These are phyloP conservation scores for Nemotelus nigrinus DNA, from an alignment of 2,888 invertebrate genomes.

Conservation along the genomic window DNA sequence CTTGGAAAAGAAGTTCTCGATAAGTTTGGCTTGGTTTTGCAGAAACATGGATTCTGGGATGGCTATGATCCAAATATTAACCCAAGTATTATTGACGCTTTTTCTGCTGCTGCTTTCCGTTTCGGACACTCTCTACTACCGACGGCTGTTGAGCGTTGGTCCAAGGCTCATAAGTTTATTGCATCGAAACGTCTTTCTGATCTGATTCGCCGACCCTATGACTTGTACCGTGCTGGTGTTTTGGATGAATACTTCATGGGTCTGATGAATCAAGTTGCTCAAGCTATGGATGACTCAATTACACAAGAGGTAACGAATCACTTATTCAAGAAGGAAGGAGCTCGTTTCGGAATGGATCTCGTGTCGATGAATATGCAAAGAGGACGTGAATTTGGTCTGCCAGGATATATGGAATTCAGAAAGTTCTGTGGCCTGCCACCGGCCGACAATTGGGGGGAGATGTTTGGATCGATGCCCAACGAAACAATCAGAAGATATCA, in stretches of 20 bases:
- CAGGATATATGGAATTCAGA: conserved; percentile 92
- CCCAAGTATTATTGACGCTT: conserved; percentile 88
- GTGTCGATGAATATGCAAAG: conserved; percentile 94
- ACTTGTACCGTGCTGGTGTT: conserved; percentile 89
- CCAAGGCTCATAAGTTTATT: conserved; percentile 93
- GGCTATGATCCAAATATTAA: conserved; percentile 83
- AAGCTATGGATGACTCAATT: conserved; percentile 94
- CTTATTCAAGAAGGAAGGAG: conserved; percentile 81
- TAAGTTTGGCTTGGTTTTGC: conserved; percentile 84
- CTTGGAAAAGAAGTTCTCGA: conserved; percentile 92
- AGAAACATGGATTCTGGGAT: conserved; percentile 74
- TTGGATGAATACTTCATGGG: conserved; percentile 94
- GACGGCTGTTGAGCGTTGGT: conserved; percentile 92
- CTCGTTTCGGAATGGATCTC: conserved; percentile 85
- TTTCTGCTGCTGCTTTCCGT: conserved; percentile 91
- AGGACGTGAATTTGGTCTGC: conserved; percentile 90
- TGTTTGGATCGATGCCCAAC: conserved; percentile 89
- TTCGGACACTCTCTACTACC: conserved; percentile 92
- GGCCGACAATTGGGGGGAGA: conserved; percentile 78
- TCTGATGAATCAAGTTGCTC: conserved; percentile 91
- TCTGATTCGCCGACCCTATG: conserved; percentile 87
- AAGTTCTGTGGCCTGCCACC: conserved; percentile 88
- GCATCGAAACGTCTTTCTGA: conserved; percentile 90
- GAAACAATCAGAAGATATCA: conserved; percentile 85
- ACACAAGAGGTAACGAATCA: conserved; percentile 92